phyloP scores from a whole-genome alignment of 1,140 invertebrate genomes.

The Eciton burchellii region DNA sequence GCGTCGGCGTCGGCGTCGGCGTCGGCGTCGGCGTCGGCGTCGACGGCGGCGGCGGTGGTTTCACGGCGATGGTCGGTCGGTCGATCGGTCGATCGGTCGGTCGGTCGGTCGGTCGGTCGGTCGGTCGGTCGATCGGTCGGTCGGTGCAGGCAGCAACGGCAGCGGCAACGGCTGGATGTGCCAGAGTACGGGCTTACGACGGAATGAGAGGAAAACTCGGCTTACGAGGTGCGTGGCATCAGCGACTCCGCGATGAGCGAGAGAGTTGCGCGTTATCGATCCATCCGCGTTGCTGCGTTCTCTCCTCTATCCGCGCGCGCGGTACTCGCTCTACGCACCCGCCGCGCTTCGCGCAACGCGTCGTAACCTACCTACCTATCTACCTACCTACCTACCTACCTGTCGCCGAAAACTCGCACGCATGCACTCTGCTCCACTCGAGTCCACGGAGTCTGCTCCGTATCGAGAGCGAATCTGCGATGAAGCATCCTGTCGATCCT shows the following conservation, averaged over 20 bases:
- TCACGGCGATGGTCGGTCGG: constrained; percentile 56
- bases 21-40: constrained; percentile 50
- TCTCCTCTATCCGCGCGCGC: constrained; percentile 58
- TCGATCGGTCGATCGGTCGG: constrained; percentile 67
- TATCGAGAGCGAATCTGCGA: background rate
- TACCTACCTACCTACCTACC: constrained; percentile 46
- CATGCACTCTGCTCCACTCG: constrained; percentile 26
- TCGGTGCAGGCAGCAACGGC: constrained; percentile 58
- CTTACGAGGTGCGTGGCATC: constrained; percentile 80
- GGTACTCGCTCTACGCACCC: constrained; percentile 37
- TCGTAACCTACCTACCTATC: constrained; percentile 18
- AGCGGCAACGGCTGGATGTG: constrained; percentile 75
- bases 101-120: constrained; percentile 51
- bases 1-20: constrained; percentile 32
- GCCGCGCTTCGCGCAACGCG: constrained; percentile 68
- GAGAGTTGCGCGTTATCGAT: constrained; percentile 85
- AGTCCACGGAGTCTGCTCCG: constrained; percentile 7
- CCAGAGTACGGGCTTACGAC: constrained; percentile 80
- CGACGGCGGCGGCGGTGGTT: constrained; percentile 52
- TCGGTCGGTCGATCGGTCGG: constrained; percentile 67
- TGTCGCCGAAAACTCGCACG: constrained; percentile 47
- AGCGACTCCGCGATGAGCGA: constrained; percentile 81
- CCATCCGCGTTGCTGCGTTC: constrained; percentile 81
- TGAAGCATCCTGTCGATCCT: constrained; percentile 16
- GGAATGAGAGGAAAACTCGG: constrained; percentile 82